A percentile compares a stretch with the other conserved stretches of the same genome.
Evolutionary conservation across 2,888 invertebrate genomes (phyloP).

Genomic region (Deilephila porcellus): DNA sequence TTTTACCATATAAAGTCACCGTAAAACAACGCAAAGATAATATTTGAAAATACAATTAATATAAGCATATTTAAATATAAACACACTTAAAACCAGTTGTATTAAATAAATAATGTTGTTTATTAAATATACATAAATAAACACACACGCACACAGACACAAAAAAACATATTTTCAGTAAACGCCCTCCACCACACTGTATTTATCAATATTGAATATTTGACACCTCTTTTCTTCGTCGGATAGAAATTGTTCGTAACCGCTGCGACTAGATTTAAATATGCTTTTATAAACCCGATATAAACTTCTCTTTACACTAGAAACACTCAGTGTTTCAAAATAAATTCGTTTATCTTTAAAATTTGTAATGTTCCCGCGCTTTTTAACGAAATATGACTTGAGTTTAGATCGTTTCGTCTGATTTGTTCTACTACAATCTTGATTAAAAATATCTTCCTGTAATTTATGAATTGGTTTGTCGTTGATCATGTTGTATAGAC

Average conservation of each 20-base stretch:
- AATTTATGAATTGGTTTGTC: slow-evolving; percentile 37
- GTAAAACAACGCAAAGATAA: background rate
- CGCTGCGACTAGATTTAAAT: slow-evolving; percentile 77
- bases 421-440: slow-evolving; percentile 41
- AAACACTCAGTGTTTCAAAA: slow-evolving; percentile 66
- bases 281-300: slow-evolving; percentile 69
- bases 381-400: slow-evolving; percentile 59
- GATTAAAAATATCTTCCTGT: slow-evolving; percentile 44
- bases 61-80: background rate
- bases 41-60: background rate
- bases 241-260: slow-evolving; percentile 87
- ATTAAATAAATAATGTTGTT: background rate
- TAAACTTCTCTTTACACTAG: slow-evolving; percentile 69
- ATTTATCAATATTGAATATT: slow-evolving; percentile 51
- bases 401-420: slow-evolving; percentile 61
- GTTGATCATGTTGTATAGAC: slow-evolving; percentile 39
- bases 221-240: slow-evolving; percentile 89
- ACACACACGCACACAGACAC: background rate
- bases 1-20: background rate
- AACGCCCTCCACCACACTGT: slow-evolving; percentile 69
- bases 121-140: background rate
- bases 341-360: slow-evolving; percentile 64
- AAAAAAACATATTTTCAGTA: slow-evolving; percentile 43
- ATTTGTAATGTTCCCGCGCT: slow-evolving; percentile 51
- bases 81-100: background rate